Evolutionary conservation across 2,888 invertebrate species (phyloP).

Genomic region (Pyrrhosoma nymphula): DNA sequence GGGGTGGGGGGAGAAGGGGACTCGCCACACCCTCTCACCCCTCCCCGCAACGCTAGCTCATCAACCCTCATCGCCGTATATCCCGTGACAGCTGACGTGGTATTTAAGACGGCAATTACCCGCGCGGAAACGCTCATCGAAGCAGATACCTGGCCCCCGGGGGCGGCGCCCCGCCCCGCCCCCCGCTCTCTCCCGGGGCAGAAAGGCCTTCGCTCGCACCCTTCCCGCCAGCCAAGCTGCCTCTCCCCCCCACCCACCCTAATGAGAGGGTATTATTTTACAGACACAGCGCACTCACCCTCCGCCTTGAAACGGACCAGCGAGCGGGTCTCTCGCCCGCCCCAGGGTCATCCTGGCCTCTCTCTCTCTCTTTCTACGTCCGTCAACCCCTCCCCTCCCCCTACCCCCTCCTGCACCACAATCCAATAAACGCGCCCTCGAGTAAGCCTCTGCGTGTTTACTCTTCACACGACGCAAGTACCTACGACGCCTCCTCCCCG

Average conservation of each 20-base stretch:
- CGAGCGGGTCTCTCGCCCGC: background rate
- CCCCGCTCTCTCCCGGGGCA: background rate
- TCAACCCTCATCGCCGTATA: conserved; percentile 45
- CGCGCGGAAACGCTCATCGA: conserved; percentile 56
- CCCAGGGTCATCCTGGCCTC: background rate
- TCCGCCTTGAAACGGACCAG: background rate
- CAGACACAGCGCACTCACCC: conserved; percentile 24
- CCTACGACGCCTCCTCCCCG: background rate
- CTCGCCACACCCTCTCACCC: background rate
- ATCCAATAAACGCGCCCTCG: background rate
- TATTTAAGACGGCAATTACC: conserved; percentile 66
- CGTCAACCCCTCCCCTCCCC: background rate
- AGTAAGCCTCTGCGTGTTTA: background rate
- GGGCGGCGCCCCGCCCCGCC: background rate
- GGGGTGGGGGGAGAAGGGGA: no score
- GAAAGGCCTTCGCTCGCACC: conserved; percentile 6
- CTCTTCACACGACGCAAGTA: background rate
- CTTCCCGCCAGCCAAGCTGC: background rate
- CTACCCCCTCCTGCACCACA: background rate
- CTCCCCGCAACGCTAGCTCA: background rate
- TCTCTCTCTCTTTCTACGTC: conserved; percentile 3
- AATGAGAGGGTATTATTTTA: conserved; percentile 67
- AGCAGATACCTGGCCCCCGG: conserved; percentile 15
- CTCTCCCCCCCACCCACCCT: background rate
- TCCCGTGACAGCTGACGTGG: conserved; percentile 65